These are phyloP conservation scores for Tyto alba DNA, from an alignment of 2,113 vertebrate species.

Conservation along the genomic window DNA sequence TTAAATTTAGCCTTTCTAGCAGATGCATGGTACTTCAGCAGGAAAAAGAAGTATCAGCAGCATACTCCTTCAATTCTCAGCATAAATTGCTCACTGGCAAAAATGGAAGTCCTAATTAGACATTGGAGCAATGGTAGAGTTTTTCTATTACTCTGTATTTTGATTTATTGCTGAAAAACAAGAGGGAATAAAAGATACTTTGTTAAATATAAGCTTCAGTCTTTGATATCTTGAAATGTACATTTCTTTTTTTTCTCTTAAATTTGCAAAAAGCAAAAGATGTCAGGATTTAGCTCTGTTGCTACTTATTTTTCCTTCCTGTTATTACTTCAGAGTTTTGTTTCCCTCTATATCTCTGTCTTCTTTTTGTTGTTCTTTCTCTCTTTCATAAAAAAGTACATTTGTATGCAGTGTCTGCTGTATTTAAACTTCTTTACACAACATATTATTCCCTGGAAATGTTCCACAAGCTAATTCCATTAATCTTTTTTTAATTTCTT, in stretches of 20 bases:
- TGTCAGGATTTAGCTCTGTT: not conserved
- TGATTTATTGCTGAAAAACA: not conserved
- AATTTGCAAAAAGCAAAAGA: not conserved
- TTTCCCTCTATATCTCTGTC: not conserved
- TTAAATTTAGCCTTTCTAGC: not conserved
- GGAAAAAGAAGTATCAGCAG: not conserved
- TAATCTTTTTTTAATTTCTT: not conserved
- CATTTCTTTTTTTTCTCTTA: not conserved
- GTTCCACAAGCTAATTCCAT: not conserved
- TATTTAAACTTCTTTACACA: not conserved
- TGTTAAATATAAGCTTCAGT: not conserved
- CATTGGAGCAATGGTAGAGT: not conserved
- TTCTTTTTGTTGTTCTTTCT: not conserved
- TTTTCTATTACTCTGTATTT: not conserved
- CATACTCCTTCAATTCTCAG: not conserved
- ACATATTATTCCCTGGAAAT: not conserved
- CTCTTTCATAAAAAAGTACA: not conserved
- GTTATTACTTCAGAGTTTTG: not conserved
- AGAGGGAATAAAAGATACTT: not conserved
- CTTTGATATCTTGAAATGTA: not conserved
- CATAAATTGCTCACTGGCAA: not conserved
- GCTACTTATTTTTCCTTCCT: not conserved
- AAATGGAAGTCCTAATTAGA: slow-evolving; percentile 6
- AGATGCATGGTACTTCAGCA: not conserved
- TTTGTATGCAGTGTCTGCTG: not conserved